Conservation (phyloP, 2,888 invertebrate genomes). For the Drosophila meridiana region DNA sequence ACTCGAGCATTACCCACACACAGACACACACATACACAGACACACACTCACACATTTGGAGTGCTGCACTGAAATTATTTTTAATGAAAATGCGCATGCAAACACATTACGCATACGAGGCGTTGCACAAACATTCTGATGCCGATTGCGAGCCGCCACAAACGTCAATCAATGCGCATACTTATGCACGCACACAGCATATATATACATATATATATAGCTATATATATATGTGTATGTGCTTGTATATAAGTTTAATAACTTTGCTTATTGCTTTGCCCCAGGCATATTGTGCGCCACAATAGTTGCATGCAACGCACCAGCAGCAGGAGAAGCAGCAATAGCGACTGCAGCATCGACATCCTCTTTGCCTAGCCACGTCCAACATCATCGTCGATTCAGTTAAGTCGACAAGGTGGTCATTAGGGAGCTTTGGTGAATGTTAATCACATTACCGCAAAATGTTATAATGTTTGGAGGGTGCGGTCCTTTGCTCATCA, state of each 20-base stretch:
- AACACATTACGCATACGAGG: conserved; percentile 72
- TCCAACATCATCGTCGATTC: conserved; percentile 15
- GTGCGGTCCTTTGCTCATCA: conserved; percentile 34
- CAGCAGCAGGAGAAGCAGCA: neutral
- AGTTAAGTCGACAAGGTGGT: conserved; percentile 62
- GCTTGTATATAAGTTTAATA: conserved; percentile 68
- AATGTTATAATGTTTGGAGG: conserved; percentile 74
- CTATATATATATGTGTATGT: conserved; percentile 4
- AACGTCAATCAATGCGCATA: conserved; percentile 53
- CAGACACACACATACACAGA: neutral
- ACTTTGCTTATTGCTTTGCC: conserved; percentile 64
- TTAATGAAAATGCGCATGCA: conserved; percentile 71
- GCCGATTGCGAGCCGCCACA: conserved; percentile 38
- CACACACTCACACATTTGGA: neutral
- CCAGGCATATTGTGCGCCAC: conserved; percentile 18
- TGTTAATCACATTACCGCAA: conserved; percentile 81
- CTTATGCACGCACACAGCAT: neutral
- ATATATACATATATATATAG: neutral
- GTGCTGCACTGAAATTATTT: conserved; percentile 61
- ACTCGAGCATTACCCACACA: conserved; percentile 57
- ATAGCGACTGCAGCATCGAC: neutral
- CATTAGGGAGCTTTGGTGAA: conserved; percentile 65
- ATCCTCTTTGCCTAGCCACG: neutral
- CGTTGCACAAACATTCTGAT: conserved; percentile 55
- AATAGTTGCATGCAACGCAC: conserved; percentile 31